Percentiles rank a stretch among this genome's conserved stretches.
Evolutionary conservation across 2,113 vertebrate species (phyloP).

Genomic region (Brachypodius melanocephalos): DNA sequence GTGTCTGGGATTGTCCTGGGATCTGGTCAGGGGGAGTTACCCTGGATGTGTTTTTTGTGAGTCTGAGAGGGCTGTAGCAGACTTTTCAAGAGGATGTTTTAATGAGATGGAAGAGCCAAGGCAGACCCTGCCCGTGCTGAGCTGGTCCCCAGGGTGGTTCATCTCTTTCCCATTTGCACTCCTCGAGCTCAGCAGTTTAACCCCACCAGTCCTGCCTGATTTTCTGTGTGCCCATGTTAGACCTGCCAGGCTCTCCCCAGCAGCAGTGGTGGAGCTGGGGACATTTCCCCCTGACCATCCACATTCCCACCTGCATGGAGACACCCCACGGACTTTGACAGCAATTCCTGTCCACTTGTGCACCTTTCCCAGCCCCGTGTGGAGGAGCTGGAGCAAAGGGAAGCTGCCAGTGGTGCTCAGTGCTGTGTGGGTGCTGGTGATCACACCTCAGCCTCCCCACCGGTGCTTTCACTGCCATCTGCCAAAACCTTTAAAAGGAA

Average conservation of each 20-base stretch:
- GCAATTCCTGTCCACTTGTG: no score
- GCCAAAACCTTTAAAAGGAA: conserved; percentile 3
- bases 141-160: background rate
- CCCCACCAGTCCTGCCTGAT: fast-evolving
- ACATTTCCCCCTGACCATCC: background rate
- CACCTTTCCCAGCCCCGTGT: background rate
- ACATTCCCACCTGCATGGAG: background rate
- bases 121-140: background rate
- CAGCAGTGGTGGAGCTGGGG: background rate
- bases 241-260: background rate
- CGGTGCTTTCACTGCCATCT: background rate
- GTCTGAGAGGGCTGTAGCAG: background rate
- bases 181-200: fast-evolving
- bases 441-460: background rate
- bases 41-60: background rate
- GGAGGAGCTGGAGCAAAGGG: background rate
- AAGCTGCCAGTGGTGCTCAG: fast-evolving
- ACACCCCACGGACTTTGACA: background rate
- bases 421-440: background rate
- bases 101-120: background rate
- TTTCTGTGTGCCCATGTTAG: fast-evolving
- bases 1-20: background rate
- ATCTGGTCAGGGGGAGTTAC: background rate
- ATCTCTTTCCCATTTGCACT: background rate
- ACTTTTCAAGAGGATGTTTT: fast-evolving